phyloP scores from a whole-genome alignment of 2,113 vertebrate genomes.

The Entomyzon cyanotis region DNA sequence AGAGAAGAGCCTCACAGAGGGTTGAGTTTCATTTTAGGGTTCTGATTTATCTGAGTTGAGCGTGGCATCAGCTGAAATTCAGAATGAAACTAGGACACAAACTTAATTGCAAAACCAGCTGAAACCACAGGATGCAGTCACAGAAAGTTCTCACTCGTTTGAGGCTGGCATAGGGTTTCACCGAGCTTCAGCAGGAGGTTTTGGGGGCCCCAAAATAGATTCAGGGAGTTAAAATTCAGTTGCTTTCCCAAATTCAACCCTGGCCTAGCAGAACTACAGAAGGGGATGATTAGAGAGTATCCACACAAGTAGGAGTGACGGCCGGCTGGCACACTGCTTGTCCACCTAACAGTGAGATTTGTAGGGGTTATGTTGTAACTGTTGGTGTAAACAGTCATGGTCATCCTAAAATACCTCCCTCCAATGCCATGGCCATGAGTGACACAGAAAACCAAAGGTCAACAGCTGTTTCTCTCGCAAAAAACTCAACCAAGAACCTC shows the following conservation, averaged over 20 bases:
- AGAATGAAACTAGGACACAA: slow-evolving; percentile 56
- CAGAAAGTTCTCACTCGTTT: slow-evolving; percentile 37
- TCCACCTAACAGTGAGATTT: background rate
- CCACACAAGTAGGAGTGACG: background rate
- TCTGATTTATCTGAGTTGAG: slow-evolving; percentile 40
- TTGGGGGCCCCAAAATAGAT: slow-evolving; percentile 6
- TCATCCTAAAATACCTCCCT: background rate
- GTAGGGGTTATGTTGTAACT: background rate
- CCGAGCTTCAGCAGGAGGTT: slow-evolving; percentile 20
- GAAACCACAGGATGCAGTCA: slow-evolving; percentile 54
- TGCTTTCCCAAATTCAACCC: background rate
- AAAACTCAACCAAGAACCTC: background rate
- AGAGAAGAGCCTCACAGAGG: background rate
- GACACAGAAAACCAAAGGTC: background rate
- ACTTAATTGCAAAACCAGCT: slow-evolving; percentile 65
- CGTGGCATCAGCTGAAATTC: slow-evolving; percentile 51
- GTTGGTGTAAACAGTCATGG: background rate
- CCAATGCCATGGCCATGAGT: background rate
- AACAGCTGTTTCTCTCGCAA: background rate
- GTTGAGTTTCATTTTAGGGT: background rate
- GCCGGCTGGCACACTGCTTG: background rate
- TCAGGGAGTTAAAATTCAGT: background rate
- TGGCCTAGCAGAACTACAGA: background rate
- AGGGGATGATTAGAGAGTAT: background rate
- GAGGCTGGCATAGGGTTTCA: slow-evolving; percentile 57